phyloP scores from a whole-genome alignment of 2,113 vertebrate species.

The Orientallactaga bullata region DNA sequence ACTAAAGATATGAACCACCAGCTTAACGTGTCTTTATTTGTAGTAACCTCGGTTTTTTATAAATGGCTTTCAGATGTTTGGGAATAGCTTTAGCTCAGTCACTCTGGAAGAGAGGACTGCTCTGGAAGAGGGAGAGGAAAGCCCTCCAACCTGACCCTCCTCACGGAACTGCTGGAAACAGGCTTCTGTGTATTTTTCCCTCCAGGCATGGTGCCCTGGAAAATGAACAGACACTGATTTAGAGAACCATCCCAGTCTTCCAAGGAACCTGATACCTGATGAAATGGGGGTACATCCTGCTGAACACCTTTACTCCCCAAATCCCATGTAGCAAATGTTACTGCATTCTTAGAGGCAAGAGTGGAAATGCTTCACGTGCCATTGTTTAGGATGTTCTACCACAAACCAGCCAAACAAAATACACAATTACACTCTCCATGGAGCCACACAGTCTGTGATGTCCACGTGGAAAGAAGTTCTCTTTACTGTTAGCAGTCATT shows the following conservation, averaged over 20 bases:
- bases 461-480: not conserved
- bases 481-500: not conserved
- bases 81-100: slow-evolving; percentile 66
- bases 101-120: not conserved
- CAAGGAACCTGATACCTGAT: slow-evolving; percentile 62
- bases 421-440: not conserved
- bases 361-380: slow-evolving; percentile 26
- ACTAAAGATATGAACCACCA: slow-evolving; percentile 68
- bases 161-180: slow-evolving; percentile 31
- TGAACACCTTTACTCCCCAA: slow-evolving; percentile 45
- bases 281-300: slow-evolving; percentile 12
- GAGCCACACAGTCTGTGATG: not conserved
- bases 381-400: slow-evolving; percentile 11
- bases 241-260: slow-evolving; percentile 54
- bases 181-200: slow-evolving; percentile 67
- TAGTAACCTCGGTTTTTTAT: slow-evolving; percentile 63
- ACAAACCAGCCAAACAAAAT: slow-evolving; percentile 33
- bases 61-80: slow-evolving; percentile 81
- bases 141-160: not conserved
- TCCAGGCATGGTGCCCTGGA: slow-evolving; percentile 46
- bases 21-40: slow-evolving; percentile 71
- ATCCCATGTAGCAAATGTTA: not conserved
- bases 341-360: slow-evolving; percentile 29
- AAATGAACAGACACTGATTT: slow-evolving; percentile 75
- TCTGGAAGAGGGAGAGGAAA: not conserved